A percentile compares a stretch with the other conserved stretches of the same genome.
phyloP scores from a whole-genome alignment of 2,797 vertebrate genomes.

The Pangasius larnaudii region DNA sequence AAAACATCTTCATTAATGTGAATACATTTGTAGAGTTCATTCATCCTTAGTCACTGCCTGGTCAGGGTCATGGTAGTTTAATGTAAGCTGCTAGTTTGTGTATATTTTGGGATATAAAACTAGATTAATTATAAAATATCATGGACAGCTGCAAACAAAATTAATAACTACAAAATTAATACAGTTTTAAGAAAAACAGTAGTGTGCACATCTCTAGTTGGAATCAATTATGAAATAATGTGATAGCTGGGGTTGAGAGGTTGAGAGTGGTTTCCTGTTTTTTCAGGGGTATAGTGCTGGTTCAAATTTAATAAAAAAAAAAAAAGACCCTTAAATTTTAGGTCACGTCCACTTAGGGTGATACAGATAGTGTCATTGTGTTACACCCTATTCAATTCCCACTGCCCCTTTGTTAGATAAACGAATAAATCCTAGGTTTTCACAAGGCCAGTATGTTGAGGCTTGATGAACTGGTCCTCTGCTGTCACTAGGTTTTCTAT shows the following conservation, averaged over 20 bases:
- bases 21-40: not conserved
- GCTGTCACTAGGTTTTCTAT: slow-evolving; percentile 15
- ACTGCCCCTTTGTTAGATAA: not conserved
- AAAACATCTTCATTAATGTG: not conserved
- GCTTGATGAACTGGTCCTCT: slow-evolving; percentile 12
- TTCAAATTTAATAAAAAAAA: not conserved
- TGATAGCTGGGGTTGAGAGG: not conserved
- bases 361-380: not conserved
- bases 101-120: not conserved
- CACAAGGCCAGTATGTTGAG: not conserved
- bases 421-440: slow-evolving; percentile 20
- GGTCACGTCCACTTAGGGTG: not conserved
- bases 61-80: not conserved
- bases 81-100: not conserved
- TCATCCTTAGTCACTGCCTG: not conserved
- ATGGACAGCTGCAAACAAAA: not conserved
- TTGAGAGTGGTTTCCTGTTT: not conserved
- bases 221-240: not conserved
- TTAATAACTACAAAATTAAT: too few species aligned
- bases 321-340: not conserved
- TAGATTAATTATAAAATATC: not conserved
- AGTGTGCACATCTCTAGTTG: not conserved
- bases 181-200: not conserved
- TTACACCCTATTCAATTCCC: not conserved
- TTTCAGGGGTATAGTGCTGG: not conserved